Base-by-base conservation (phyloP, 23 tunicate species). In the Styela clava region DNA sequence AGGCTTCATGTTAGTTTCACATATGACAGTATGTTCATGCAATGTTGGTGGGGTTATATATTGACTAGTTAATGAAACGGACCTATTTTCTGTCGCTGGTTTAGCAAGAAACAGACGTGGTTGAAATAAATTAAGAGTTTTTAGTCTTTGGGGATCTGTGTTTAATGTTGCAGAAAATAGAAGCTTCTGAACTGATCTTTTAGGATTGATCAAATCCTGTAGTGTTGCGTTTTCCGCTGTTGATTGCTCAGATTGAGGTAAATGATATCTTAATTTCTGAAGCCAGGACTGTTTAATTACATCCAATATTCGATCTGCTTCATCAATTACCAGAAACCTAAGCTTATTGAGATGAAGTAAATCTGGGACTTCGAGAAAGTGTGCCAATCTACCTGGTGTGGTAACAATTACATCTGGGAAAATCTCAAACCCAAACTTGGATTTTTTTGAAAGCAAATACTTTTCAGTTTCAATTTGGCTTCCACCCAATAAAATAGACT, bases 251-350 rank as follows among this genome's bases (percentile, higher is more conserved):
- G 31, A 44, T 33, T 52, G 26, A 24, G 65, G 65, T 0, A 76
- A 28, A 1, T 44, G 27, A 9, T 1, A 7, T 44, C 44, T 76
- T 25, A 76, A 52, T 52, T 76, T 76, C 26, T 69, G 32, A 26
- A 91, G 69, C 97, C 97, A 91, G 21, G 84, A 34, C 31, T 86
- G 90, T 72, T 91, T 83, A 5, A 83, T 74, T 1, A 82, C 74
- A 34, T 74, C 68, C 87, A 91, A 69, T 74, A 86, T 86, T 27
- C 90, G 82, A 67, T 91, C 97, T 0, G 91, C 97, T 83, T 91
- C 97, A 74, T 91, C 97, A 82, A 91, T 64, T n/a, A 91, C 97
- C 74, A 91, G 78, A 82, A 91, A 91, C 35, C 97, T 82, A 26
- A 91, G 81, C 35, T 86, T 34, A n/a, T 83, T 70, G 22, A 91